Evolutionary conservation across 2,797 vertebrate species (phyloP).

Genomic region (Myripristis jacobus): DNA sequence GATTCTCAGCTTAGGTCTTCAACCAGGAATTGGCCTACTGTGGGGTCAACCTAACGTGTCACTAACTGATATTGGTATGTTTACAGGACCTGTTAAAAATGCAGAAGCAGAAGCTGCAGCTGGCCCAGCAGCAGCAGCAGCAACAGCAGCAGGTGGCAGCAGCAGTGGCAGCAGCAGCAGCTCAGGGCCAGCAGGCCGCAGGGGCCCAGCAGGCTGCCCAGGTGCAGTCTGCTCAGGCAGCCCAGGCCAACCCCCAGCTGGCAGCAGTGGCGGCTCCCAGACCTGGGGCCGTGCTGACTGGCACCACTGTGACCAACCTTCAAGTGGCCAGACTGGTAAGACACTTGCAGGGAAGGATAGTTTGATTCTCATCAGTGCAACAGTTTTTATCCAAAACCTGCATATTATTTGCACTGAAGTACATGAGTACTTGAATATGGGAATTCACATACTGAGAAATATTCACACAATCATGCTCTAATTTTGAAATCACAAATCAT

Average conservation of each 20-base stretch:
- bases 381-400: too few species aligned
- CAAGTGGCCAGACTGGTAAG: slow-evolving; percentile 94
- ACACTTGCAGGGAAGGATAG: not conserved
- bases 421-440: too few species aligned
- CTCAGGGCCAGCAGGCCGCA: slow-evolving; percentile 83
- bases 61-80: slow-evolving; percentile 8
- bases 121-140: slow-evolving; percentile 88
- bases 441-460: too few species aligned
- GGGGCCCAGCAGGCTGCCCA: slow-evolving; percentile 83
- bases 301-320: slow-evolving; percentile 88
- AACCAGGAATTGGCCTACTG: too few species aligned
- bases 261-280: slow-evolving; percentile 88
- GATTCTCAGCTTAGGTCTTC: too few species aligned
- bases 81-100: slow-evolving; percentile 90
- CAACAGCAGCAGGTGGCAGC: slow-evolving; percentile 80
- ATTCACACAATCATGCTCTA: too few species aligned
- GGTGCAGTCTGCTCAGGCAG: slow-evolving; percentile 84
- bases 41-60: too few species aligned
- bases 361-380: not conserved
- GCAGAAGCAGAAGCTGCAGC: slow-evolving; percentile 93
- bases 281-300: slow-evolving; percentile 88
- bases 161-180: slow-evolving; percentile 59
- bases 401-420: too few species aligned
- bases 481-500: too few species aligned
- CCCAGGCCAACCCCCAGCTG: slow-evolving; percentile 87